Conservation (phyloP, 2,797 vertebrate genomes). For the Diceros bicornis region DNA sequence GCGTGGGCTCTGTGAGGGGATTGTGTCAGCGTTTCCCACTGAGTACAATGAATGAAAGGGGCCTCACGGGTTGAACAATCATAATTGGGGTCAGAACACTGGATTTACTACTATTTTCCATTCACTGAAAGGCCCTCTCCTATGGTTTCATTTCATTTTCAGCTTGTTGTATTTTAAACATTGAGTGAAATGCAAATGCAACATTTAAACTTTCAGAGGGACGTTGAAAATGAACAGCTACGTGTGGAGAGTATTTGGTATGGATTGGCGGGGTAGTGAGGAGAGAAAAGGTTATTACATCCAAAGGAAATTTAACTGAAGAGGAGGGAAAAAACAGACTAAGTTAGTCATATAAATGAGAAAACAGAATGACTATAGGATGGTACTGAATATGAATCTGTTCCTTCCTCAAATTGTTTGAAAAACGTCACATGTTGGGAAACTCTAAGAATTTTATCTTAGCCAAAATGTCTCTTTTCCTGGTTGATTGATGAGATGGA, state of each 20-base stretch:
- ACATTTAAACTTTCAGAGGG: conserved; percentile 78
- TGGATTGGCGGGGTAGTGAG: not conserved
- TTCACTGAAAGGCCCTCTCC: conserved; percentile 1
- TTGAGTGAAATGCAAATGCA: conserved; percentile 79
- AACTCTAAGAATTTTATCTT: conserved; percentile 45
- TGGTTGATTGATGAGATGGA: not conserved
- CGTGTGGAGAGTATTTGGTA: conserved; percentile 60
- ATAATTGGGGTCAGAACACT: conserved; percentile 62
- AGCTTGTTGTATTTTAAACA: conserved; percentile 76
- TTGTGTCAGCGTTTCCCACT: not conserved
- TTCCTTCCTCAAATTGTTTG: not conserved
- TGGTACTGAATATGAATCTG: not conserved
- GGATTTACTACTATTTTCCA: conserved; percentile 63
- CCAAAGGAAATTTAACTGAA: conserved; percentile 62
- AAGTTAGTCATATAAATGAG: not conserved
- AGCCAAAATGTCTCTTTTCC: not conserved
- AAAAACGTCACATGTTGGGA: not conserved
- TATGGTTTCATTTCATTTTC: conserved; percentile 62
- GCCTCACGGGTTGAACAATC: not conserved
- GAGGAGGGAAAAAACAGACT: not conserved
- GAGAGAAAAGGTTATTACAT: conserved; percentile 72
- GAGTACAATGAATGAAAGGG: not conserved
- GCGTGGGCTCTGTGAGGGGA: not conserved
- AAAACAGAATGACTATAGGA: not conserved
- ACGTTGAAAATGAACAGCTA: conserved; percentile 72